Evolutionary conservation across 2,797 vertebrate genomes (phyloP), one percentile per base, ranked within the genome.

Genomic region (Macropus fuliginosus): DNA sequence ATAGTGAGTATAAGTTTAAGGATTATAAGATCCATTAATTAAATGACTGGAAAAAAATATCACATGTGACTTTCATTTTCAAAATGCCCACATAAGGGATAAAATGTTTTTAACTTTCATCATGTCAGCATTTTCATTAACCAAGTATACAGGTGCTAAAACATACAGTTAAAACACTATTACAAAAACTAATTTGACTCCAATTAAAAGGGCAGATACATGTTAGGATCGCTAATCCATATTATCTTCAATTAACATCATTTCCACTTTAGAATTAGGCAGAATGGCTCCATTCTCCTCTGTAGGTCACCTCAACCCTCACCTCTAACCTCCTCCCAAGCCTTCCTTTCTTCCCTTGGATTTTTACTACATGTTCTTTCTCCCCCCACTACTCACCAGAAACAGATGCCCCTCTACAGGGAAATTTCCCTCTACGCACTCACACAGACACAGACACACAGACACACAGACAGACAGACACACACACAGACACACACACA

Each of bases 151-250:
- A 9, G n/a, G n/a, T 40, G 13, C 18, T 81, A 18, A 40, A n/a
- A 74, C n/a, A 40, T 74, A 74, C 21, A 74, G 46, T 81, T 46
- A 81, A 81, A 81, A 81, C 16, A 46, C n/a, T 66, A 66, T 81
- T 81, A 3, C 46, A 81, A 81, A 9, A 81, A 74, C 0, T n/a
- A 74, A 40, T 74, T 74, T 74, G 62, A 55, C 93, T 57, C 95
- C 46, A 95, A 95, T 3, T 89, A 24, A 95, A 55, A 74, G 52
- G 34, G 94, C 14, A 96, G 52, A 95, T 91, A 95, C 18, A 94
- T 74, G 90, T 16, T 93, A 56, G 54, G 52, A 92, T 50, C 74
- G 74, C 34, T 52, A 90, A 92, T 90, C 12, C 12, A 90, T 31
- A 28, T 66, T 62, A 96, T 91, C 46, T 62, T 96, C 90, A 3